Evolutionary conservation across 2,797 vertebrate species (phyloP).

Genomic region (Etheostoma nigrum): DNA sequence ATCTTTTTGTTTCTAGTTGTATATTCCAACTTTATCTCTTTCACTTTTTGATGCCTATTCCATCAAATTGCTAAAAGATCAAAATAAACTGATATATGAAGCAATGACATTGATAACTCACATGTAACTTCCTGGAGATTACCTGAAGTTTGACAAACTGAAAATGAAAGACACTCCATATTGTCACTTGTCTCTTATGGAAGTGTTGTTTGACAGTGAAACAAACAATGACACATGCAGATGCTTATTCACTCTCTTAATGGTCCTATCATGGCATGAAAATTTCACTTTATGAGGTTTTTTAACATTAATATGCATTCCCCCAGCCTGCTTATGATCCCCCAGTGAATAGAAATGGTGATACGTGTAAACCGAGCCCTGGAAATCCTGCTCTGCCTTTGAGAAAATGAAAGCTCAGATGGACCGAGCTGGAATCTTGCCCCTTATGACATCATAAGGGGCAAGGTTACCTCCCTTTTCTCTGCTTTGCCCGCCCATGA

Average conservation of each 20-base stretch:
- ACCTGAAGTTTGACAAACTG: not conserved
- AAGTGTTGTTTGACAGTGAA: slow-evolving; percentile 48
- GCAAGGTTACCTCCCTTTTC: too few species aligned
- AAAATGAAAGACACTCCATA: not conserved
- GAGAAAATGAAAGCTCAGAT: too few species aligned
- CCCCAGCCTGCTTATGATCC: too few species aligned
- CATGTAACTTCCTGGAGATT: not conserved
- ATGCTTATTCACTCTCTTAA: slow-evolving; percentile 26
- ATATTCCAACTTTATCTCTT: not conserved
- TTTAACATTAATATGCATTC: too few species aligned
- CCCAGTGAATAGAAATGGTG: too few species aligned
- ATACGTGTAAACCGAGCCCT: too few species aligned
- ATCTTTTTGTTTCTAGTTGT: not conserved
- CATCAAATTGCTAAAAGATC: not conserved
- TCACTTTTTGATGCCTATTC: not conserved
- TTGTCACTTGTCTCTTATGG: slow-evolving; percentile 23
- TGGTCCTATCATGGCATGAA: too few species aligned
- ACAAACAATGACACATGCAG: slow-evolving; percentile 39
- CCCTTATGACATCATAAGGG: too few species aligned
- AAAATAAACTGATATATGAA: not conserved
- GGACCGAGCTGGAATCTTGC: too few species aligned
- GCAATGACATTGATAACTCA: not conserved
- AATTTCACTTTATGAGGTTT: too few species aligned
- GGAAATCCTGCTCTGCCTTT: too few species aligned
- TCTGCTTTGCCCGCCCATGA: too few species aligned